Percentiles rank a stretch among this genome's conserved stretches.
Conservation (phyloP, 2,888 invertebrate genomes). For the Drosophila prolongata region DNA sequence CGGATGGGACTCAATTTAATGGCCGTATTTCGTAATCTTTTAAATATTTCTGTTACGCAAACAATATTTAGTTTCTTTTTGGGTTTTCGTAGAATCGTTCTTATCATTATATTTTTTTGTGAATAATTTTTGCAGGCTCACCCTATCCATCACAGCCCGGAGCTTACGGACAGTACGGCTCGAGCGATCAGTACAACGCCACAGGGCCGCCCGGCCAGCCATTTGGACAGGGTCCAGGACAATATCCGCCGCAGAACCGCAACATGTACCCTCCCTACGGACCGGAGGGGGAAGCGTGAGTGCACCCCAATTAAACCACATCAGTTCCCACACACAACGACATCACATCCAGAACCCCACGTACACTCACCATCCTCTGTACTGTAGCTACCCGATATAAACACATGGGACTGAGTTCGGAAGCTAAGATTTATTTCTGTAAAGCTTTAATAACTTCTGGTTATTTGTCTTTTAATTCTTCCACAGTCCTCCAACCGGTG, state of each 20-base stretch:
- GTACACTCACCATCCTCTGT: constrained; percentile 28
- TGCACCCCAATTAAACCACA: constrained; percentile 53
- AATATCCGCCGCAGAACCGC: constrained; percentile 89
- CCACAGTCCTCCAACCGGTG: constrained; percentile 83
- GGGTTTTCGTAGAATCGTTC: not conserved
- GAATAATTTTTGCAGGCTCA: constrained; percentile 81
- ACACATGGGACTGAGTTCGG: constrained; percentile 17
- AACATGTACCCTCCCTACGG: constrained; percentile 92
- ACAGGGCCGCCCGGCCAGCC: constrained; percentile 85
- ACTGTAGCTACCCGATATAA: constrained; percentile 51
- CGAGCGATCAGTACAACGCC: constrained; percentile 87
- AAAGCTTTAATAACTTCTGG: not conserved
- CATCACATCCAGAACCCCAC: constrained; percentile 8
- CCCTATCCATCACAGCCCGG: constrained; percentile 88
- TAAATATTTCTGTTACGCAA: not conserved
- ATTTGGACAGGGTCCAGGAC: constrained; percentile 87
- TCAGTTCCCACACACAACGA: constrained; percentile 18
- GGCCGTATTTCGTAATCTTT: not conserved
- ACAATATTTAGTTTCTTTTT: not conserved
- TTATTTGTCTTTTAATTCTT: not conserved
- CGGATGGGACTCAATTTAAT: not conserved
- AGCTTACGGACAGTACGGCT: constrained; percentile 88
- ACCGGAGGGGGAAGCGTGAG: constrained; percentile 89
- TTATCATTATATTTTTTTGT: constrained; percentile 5
- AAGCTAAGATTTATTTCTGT: constrained; percentile 1